Base-by-base conservation (phyloP, 2,797 vertebrate species). In the Spondyliosoma cantharus region DNA sequence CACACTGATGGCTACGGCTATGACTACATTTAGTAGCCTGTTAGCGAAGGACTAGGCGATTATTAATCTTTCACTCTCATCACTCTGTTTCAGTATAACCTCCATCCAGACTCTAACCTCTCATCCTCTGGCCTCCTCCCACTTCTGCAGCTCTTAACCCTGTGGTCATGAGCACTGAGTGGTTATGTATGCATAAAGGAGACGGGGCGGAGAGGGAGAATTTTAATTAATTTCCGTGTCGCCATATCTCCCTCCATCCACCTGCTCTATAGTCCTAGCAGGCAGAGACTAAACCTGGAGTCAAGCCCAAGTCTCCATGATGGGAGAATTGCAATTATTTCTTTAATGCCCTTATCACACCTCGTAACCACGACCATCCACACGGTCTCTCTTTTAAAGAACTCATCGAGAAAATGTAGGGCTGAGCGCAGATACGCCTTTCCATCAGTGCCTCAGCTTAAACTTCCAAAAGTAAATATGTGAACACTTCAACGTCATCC, bases 171-270 rank as follows among this genome's bases (percentile, higher is more conserved):
- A 80, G 78, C 49, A 69, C 50, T 4, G 69, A 82, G 84, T 71
- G 25, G 74, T 79, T 74, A 64, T 68, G 46, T 80, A 76, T 89
- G 76, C 78, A 90, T 81, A 57, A 80, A 68, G 62, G 43, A 67
- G 59, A 79, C 74, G 49, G 27, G 46, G 71, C 73, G 69, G 62
- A 71, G 71, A 86, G 77, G 61, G 54, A 74, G 67, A 58, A 70
- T 86, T 87, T 78, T 85, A 91, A 91, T 93, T 86, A 86, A 84
- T 90, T 91, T 86, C 53, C 37, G 17, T 48, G 62, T 86, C 71
- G 78, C 37, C 37, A 37, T 90, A 88, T 90, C 78, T 84, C 24
- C 78, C 54, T 79, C 71, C 61, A 79, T 90, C 82, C 88, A 87
- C 86, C 86, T 78, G 86, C 83, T 81, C 79, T 71, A 46, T 42